Conservation (phyloP, 2,888 invertebrate species). For the Drosophila mettleri region DNA sequence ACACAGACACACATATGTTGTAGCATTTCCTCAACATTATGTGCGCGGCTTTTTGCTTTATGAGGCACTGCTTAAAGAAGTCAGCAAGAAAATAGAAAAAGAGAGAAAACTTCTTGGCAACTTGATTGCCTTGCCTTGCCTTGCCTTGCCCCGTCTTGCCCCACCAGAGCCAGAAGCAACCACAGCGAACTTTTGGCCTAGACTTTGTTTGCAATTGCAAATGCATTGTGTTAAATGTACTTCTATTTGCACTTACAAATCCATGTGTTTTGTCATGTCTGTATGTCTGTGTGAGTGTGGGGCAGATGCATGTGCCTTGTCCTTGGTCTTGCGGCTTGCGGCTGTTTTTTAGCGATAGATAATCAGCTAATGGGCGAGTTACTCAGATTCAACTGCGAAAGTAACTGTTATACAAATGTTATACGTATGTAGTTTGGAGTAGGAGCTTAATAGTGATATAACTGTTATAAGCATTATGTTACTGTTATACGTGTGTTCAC, state of each 20-base stretch:
- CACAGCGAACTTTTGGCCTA: constrained; percentile 57
- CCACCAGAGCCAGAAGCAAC: not conserved
- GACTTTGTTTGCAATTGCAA: constrained; percentile 41
- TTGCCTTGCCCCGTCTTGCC: not conserved
- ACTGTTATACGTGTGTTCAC: constrained; percentile 17
- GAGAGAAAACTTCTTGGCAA: constrained; percentile 28
- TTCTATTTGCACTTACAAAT: constrained; percentile 11
- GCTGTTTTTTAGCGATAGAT: not conserved
- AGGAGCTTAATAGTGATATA: not conserved
- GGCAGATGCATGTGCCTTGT: constrained; percentile 16
- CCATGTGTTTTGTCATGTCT: constrained; percentile 5
- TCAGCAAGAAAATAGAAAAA: not conserved
- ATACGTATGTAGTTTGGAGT: not conserved
- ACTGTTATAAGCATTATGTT: constrained; percentile 22
- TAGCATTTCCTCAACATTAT: constrained; percentile 8
- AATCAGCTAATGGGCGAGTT: constrained; percentile 23
- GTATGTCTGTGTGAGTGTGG: no score
- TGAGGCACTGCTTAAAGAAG: constrained; percentile 32
- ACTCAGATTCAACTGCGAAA: not conserved
- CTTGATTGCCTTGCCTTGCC: constrained; percentile 22
- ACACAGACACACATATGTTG: not conserved
- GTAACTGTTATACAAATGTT: constrained; percentile 6
- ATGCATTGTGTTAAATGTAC: constrained; percentile 44
- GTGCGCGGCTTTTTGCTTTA: constrained; percentile 28
- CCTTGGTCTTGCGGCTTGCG: constrained; percentile 27